Evolutionary conservation across 2,888 invertebrate genomes (phyloP).

Genomic region (Cyclophora albipunctata): DNA sequence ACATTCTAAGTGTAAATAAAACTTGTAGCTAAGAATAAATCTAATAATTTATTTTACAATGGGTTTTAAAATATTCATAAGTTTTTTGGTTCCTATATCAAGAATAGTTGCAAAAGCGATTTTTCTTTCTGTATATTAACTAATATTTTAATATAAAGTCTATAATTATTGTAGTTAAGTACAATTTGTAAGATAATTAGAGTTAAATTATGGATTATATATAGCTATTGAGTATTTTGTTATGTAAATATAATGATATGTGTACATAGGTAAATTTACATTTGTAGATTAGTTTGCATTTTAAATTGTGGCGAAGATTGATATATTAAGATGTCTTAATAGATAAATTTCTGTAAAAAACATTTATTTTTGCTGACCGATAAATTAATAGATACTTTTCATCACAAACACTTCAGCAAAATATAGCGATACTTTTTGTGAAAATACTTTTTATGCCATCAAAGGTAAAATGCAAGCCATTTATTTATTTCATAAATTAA

Average conservation of each 20-base stretch:
- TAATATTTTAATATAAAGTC: slow-evolving; percentile 32
- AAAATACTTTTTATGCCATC: no score
- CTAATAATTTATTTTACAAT: slow-evolving; percentile 63
- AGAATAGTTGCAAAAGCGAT: slow-evolving; percentile 54
- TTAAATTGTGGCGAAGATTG: slow-evolving; percentile 11
- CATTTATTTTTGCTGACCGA: no score
- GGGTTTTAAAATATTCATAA: slow-evolving; percentile 37
- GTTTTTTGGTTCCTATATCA: slow-evolving; percentile 72
- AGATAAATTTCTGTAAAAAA: no score
- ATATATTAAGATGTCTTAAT: no score
- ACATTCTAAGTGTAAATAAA: no score
- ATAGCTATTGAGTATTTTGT: slow-evolving; percentile 13
- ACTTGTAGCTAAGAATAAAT: slow-evolving; percentile 56
- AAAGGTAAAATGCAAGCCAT: no score
- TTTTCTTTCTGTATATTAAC: slow-evolving; percentile 61
- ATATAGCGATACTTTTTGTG: no score
- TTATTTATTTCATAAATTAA: no score
- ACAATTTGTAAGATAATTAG: slow-evolving; percentile 23
- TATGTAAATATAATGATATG: slow-evolving; percentile 13
- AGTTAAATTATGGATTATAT: slow-evolving; percentile 5
- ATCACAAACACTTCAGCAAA: no score
- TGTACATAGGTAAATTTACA: not conserved
- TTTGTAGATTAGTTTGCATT: slow-evolving; percentile 14
- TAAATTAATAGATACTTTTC: no score
- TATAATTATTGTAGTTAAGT: slow-evolving; percentile 30